These are phyloP conservation scores for Aspidoscelis tigris DNA, from an alignment of 2,113 vertebrate species.

Conservation along the genomic window DNA sequence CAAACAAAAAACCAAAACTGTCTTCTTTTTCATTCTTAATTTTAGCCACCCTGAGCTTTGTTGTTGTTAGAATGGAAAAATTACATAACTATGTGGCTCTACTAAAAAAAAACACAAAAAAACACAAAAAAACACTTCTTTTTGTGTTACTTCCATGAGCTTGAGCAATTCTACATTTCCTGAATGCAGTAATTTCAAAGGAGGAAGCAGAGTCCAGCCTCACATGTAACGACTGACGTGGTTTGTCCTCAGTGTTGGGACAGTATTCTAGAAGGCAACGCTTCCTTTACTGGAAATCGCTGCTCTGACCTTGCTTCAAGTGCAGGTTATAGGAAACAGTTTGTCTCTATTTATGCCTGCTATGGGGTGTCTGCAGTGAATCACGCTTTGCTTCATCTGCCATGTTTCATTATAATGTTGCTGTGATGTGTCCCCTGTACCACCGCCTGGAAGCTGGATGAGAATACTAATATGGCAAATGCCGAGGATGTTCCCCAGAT, in stretches of 20 bases:
- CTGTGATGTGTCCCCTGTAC: constrained; percentile 32
- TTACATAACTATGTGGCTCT: not conserved
- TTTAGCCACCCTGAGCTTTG: not conserved
- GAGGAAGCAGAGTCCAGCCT: not conserved
- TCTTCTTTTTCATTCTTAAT: too few species aligned
- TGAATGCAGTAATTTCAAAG: not conserved
- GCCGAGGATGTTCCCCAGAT: constrained; percentile 39
- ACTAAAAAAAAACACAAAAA: not conserved
- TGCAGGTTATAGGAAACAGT: constrained; percentile 36
- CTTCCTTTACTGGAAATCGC: not conserved
- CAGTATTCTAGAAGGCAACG: constrained; percentile 33
- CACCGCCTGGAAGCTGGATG: constrained; percentile 12
- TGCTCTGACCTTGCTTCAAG: constrained; percentile 26
- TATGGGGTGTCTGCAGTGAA: constrained; percentile 11
- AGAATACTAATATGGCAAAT: constrained; percentile 49
- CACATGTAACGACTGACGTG: not conserved
- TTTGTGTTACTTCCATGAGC: not conserved
- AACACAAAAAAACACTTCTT: too few species aligned
- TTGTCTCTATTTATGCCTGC: constrained; percentile 37
- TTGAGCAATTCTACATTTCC: not conserved
- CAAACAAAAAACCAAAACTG: not conserved
- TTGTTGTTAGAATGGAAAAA: not conserved
- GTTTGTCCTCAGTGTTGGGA: constrained; percentile 18
- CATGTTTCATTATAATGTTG: not conserved
- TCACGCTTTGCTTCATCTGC: constrained; percentile 12